Base-by-base conservation (phyloP, 2,113 vertebrate genomes). In the Tenrec ecaudatus region DNA sequence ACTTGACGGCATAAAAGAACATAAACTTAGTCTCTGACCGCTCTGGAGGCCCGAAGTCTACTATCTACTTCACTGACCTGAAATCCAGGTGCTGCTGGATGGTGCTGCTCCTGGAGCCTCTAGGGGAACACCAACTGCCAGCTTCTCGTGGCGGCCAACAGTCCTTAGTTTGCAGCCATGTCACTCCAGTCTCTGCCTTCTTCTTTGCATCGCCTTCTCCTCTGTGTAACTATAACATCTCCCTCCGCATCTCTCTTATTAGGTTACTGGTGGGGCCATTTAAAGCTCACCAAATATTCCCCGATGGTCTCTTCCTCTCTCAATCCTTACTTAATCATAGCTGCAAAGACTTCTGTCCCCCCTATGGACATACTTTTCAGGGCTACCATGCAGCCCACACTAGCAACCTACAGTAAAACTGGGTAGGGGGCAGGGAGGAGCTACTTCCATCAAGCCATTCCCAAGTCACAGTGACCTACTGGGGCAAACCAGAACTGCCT, bases 1-100 rank as follows among this genome's bases (percentile, higher is more conserved):
- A 69, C 15, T 33, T 81, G 27, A 36, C 81, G n/a, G 20, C 31
- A 77, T 73, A 64, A 82, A 83, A 79, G 43, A 95, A 92, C n/a
- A 87, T 57, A 78, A 78, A 84, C 33, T 80, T 64, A 85, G 64
- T 87, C 36, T 83, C 38, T 82, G 22, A 36, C 33, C 53, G 29
- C 71, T 95, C 47, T 57, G 31, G n/a, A 75, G 62, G 17, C 29
- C 53, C 64, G 36, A 58, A 78, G 23, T 78, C 22, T 2, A n/a
- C 75, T 91, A 64, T 40, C 43, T n/a, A 4, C 38, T 53, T 89
- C 79, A 15, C 6, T 36, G 15, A 62, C 22, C 6, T 76, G 29
- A 91, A 53, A 78, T 60, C 1, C 47, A 53, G 47, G 47, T n/a
- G 36, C 57, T 5, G 7, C 6, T 66, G 36, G n/a, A n/a, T 19